A percentile compares a stretch with the other conserved stretches of the same genome.
phyloP scores from a whole-genome alignment of 2,113 vertebrate species.

The Vulpes lagopus region DNA sequence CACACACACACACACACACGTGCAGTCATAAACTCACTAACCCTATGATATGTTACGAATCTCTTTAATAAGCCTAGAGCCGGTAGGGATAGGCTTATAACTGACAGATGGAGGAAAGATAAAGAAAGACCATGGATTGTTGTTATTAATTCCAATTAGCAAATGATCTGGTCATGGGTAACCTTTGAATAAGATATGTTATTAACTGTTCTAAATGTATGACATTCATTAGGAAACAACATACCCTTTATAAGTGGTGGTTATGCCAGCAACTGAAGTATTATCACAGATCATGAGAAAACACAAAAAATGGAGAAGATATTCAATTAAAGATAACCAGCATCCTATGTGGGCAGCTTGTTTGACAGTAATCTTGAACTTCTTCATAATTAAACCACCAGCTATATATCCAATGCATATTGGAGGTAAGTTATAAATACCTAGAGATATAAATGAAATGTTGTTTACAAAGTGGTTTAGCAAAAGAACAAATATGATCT shows the following conservation, averaged over 20 bases:
- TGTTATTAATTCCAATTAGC: background rate
- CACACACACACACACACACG: background rate
- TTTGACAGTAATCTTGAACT: constrained; percentile 92
- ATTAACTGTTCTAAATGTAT: background rate
- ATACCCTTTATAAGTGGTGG: constrained; percentile 93
- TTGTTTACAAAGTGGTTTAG: constrained; percentile 20
- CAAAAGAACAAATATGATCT: background rate
- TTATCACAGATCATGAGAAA: constrained; percentile 93
- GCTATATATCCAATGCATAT: constrained; percentile 94
- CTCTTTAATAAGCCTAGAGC: background rate
- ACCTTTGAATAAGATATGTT: background rate
- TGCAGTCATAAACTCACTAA: background rate
- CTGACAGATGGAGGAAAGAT: background rate
- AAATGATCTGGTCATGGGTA: background rate
- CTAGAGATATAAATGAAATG: constrained; percentile 85
- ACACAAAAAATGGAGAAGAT: constrained; percentile 89
- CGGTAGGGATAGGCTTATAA: background rate
- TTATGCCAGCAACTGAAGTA: constrained; percentile 93
- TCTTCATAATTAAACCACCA: constrained; percentile 96
- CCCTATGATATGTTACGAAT: background rate
- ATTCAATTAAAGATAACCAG: constrained; percentile 88
- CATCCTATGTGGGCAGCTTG: constrained; percentile 91
- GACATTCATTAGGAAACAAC: constrained; percentile 67
- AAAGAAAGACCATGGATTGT: background rate
- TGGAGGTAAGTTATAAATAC: constrained; percentile 93